Conservation (phyloP, 30 jellyfish, hydroid and myxozoan species). For the Catostylus mosaicus region DNA sequence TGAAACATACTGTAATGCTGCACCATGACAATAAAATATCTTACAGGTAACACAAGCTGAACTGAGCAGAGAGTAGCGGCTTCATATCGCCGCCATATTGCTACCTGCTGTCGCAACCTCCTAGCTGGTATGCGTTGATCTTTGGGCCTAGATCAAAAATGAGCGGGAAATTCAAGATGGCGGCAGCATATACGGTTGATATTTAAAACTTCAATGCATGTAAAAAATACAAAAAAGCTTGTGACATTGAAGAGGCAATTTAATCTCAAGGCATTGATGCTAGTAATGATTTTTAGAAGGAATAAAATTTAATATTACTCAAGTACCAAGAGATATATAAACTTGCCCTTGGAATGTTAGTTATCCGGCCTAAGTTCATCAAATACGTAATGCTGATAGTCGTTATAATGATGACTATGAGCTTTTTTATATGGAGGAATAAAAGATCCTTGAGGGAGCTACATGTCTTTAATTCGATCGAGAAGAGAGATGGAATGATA, state of each 20-base stretch:
- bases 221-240: neutral
- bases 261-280: too few relatives aligned
- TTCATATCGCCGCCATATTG: too few relatives aligned
- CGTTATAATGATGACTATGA: neutral
- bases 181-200: neutral
- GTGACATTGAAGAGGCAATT: too few relatives aligned
- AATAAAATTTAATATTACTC: too few relatives aligned
- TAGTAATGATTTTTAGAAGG: too few relatives aligned
- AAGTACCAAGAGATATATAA: neutral
- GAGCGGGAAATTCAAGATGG: neutral
- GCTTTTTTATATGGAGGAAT: neutral
- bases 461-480: neutral
- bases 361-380: neutral
- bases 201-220: neutral
- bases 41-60: too few relatives aligned
- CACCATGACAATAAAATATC: too few relatives aligned
- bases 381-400: neutral
- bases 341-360: neutral
- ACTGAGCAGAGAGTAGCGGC: too few relatives aligned
- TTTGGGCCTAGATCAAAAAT: neutral
- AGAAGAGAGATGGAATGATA: neutral
- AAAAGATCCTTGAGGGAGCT: neutral
- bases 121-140: conserved; percentile 1
- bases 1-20: too few relatives aligned
- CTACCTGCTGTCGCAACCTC: neutral